Evolutionary conservation across 2,888 invertebrate genomes (phyloP).

Genomic region (Pterostichus niger): DNA sequence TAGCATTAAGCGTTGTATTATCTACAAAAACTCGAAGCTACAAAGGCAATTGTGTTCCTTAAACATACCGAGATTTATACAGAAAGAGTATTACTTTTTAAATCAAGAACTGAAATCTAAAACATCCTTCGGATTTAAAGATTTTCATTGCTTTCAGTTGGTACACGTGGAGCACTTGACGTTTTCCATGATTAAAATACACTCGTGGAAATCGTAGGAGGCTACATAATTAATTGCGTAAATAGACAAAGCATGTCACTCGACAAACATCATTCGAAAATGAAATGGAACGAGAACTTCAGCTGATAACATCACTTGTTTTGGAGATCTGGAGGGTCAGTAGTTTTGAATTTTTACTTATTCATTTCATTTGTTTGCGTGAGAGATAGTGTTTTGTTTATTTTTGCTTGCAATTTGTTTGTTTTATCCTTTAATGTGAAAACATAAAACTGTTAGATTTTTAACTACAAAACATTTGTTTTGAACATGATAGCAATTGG

Average conservation of each 20-base stretch:
- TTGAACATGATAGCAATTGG: too few species aligned
- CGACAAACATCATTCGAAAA: slow-evolving; percentile 46
- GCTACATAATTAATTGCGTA: slow-evolving; percentile 41
- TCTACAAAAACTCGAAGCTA: slow-evolving; percentile 28
- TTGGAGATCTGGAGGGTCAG: slow-evolving; percentile 11
- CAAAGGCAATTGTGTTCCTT: slow-evolving; percentile 30
- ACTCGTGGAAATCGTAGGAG: not conserved
- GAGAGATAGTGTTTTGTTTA: slow-evolving; percentile 44
- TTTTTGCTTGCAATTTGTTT: slow-evolving; percentile 40
- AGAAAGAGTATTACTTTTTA: slow-evolving; percentile 46
- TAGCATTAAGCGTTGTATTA: slow-evolving; percentile 5
- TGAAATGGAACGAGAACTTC: slow-evolving; percentile 53
- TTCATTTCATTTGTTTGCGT: slow-evolving; percentile 40
- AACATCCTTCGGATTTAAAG: slow-evolving; percentile 11
- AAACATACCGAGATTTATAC: slow-evolving; percentile 19
- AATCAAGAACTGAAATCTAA: slow-evolving; percentile 28
- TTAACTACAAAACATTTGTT: slow-evolving; percentile 2
- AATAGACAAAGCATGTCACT: slow-evolving; percentile 43
- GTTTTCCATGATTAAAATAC: slow-evolving; percentile 55
- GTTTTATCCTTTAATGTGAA: slow-evolving; percentile 18
- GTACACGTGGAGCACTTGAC: slow-evolving; percentile 28
- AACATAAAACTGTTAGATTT: slow-evolving; percentile 16
- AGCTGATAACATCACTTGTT: slow-evolving; percentile 38
- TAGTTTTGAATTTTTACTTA: slow-evolving; percentile 31
- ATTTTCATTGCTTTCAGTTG: slow-evolving; percentile 2